Base-by-base conservation (phyloP, 2,888 invertebrate species). In the Electrophaes corylata region DNA sequence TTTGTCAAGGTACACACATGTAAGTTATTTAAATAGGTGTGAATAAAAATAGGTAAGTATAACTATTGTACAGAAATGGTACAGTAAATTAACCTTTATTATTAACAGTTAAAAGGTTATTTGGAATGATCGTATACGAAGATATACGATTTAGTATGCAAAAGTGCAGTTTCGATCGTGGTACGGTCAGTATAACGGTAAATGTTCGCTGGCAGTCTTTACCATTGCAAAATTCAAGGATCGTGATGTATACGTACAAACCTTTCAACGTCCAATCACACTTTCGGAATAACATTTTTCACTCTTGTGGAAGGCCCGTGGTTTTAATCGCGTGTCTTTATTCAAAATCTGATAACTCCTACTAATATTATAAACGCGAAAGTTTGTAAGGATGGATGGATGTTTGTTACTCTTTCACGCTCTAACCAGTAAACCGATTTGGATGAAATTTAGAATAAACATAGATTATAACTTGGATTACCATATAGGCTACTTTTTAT, bases 161-260 rank as follows among this genome's bases (percentile, higher is more conserved):
- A 62, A 47, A 45, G 45, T 64, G 64, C 55, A 51, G 33, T 37
- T 56, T 59, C 20, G 50, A 40, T 46, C 44, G 26, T 54, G 56
- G 57, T 64, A 70, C 64, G 72, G 71, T 69, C 66, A 49, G 43
- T 47, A 58, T 72, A 77, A 73, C 72, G 72, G 78, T 78, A 53
- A 60, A 49, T 51, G 48, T 59, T 41, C 6, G 12, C 39, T 55
- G 54, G 49, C 29, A 19, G 31, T 29, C 41, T 44, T 49, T 53
- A 37, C 33, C 29, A 35, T 58, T 46, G 46, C 45, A 31, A 47
- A 51, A 47, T 18, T 35, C 20, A 45, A 57, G 48, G 35, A 35
- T 39, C 19, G 19, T 51, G 16, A 41, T 14, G 26, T 29, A 39
- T 48, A 8, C 37, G 16, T 37, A 37, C 16, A 16, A 8, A 6